Evolutionary conservation across 2,888 invertebrate species (phyloP).

Genomic region (Neoaliturus tenellus): DNA sequence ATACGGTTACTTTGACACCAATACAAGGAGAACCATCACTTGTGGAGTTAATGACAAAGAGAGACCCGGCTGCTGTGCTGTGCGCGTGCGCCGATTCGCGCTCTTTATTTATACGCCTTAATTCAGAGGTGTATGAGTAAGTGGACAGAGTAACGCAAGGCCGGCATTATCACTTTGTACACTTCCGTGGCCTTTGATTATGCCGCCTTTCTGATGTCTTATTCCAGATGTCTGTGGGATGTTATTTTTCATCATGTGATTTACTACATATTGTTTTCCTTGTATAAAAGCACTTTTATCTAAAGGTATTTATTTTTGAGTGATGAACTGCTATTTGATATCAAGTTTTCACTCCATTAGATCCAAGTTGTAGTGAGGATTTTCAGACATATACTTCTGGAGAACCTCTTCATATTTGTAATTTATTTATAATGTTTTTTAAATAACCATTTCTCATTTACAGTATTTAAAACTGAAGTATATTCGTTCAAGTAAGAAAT

Average conservation of each 20-base stretch:
- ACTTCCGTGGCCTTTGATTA: neutral
- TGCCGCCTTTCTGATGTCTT: slow-evolving; percentile 21
- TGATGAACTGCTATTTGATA: too few species aligned
- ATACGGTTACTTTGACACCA: neutral
- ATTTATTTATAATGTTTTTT: too few species aligned
- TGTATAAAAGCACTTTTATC: too few species aligned
- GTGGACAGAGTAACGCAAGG: slow-evolving; percentile 19
- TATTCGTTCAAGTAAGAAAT: too few species aligned
- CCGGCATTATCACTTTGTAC: slow-evolving; percentile 14
- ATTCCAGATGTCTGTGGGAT: neutral
- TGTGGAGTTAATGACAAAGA: neutral
- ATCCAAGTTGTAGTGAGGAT: too few species aligned
- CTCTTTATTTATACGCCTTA: slow-evolving; percentile 17
- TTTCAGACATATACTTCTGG: too few species aligned
- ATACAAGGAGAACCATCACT: neutral
- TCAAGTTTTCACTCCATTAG: too few species aligned
- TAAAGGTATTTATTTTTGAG: too few species aligned
- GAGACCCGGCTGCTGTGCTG: neutral
- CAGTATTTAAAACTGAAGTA: too few species aligned
- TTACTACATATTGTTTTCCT: too few species aligned
- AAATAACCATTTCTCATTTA: too few species aligned
- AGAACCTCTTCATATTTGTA: too few species aligned
- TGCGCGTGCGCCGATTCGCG: neutral
- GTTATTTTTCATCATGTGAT: neutral
- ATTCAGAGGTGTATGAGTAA: neutral